These are phyloP conservation scores for Okamejei kenojei DNA, from an alignment of 2,797 vertebrate genomes.

Conservation along the genomic window DNA sequence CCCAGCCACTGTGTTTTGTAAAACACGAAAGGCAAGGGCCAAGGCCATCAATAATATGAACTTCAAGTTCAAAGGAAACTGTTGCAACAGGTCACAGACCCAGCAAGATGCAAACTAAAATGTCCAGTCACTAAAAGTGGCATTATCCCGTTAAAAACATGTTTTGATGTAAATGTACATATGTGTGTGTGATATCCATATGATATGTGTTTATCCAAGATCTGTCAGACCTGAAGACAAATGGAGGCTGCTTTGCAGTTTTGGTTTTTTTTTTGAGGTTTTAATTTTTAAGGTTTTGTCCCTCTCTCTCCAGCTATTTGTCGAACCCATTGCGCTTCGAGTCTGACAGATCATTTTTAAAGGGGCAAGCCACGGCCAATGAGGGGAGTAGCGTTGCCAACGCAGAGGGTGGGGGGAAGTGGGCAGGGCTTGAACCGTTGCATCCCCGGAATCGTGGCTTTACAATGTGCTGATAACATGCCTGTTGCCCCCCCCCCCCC, in stretches of 20 bases:
- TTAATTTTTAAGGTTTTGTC: background rate
- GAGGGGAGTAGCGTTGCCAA: background rate
- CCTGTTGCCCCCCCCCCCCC: too few relatives aligned
- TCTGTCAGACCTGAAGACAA: background rate
- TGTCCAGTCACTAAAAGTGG: background rate
- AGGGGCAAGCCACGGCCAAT: background rate
- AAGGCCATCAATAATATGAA: background rate
- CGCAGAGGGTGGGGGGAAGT: background rate
- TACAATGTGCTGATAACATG: constrained; percentile 21
- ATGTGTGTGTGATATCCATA: background rate
- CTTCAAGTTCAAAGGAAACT: background rate
- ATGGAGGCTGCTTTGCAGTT: background rate
- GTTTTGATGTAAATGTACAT: constrained; percentile 7
- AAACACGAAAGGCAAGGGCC: background rate
- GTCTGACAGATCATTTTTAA: constrained; percentile 15
- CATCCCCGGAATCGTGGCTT: constrained; percentile 3
- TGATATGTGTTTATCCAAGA: constrained; percentile 2
- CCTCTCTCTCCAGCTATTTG: background rate
- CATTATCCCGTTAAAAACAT: background rate
- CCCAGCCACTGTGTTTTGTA: background rate
- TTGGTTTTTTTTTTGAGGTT: background rate
- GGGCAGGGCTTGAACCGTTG: background rate
- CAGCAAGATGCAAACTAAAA: background rate
- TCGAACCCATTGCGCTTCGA: background rate
- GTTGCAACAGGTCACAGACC: background rate